A percentile compares a stretch with the other conserved stretches of the same genome.
Evolutionary conservation across 2,888 invertebrate genomes (phyloP).

Genomic region (Cephus pulcher): DNA sequence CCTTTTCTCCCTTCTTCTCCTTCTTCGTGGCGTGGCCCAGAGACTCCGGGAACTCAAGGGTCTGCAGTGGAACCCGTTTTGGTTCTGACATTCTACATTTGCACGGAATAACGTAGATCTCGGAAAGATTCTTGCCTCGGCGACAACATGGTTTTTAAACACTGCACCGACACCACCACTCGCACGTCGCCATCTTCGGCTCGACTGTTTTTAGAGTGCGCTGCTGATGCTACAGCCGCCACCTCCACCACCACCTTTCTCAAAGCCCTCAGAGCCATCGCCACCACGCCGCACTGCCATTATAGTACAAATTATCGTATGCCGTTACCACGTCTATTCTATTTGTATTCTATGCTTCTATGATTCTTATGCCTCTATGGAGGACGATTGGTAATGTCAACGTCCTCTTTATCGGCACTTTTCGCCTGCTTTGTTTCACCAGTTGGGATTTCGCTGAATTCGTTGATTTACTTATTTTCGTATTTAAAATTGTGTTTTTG

Average conservation of each 20-base stretch:
- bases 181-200: conserved; percentile 61
- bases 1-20: conserved; percentile 79
- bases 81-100: conserved; percentile 79
- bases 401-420: neutral
- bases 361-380: neutral
- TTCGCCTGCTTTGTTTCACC: neutral
- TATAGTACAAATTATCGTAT: neutral
- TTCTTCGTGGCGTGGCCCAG: conserved; percentile 71
- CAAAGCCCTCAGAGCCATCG: conserved; percentile 7
- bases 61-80: conserved; percentile 79
- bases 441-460: neutral
- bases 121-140: conserved; percentile 52
- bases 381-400: neutral
- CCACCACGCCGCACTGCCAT: conserved; percentile 25
- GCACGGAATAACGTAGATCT: conserved; percentile 56
- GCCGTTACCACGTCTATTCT: neutral
- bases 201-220: conserved; percentile 62
- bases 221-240: conserved; percentile 34
- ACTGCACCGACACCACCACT: conserved; percentile 47
- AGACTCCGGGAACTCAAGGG: conserved; percentile 69
- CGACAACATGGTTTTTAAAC: conserved; percentile 56
- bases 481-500: too few relatives aligned
- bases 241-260: neutral
- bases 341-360: neutral
- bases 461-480: too few relatives aligned